Evolutionary conservation across 2,888 invertebrate genomes (phyloP).

Genomic region (Acrobasis consociella): DNA sequence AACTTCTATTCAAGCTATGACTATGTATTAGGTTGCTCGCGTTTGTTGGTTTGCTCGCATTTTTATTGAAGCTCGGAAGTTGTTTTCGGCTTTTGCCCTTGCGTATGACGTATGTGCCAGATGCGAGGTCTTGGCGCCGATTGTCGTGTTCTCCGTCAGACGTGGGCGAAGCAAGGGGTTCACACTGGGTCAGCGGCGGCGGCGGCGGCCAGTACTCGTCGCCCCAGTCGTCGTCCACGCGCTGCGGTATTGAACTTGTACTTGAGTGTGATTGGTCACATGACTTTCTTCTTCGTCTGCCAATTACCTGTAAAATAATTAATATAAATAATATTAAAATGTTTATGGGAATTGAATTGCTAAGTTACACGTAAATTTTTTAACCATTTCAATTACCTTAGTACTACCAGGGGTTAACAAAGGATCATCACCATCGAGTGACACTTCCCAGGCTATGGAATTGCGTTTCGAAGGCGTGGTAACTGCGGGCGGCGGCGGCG

Average conservation of each 20-base stretch:
- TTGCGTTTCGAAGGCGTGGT: conserved; percentile 87
- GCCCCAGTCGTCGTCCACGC: conserved; percentile 84
- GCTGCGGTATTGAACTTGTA: conserved; percentile 88
- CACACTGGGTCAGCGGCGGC: conserved; percentile 84
- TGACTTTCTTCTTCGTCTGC: conserved; percentile 80
- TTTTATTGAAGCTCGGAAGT: conserved; percentile 82
- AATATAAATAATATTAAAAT: neutral
- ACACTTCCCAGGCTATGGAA: conserved; percentile 94
- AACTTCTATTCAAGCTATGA: conserved; percentile 73
- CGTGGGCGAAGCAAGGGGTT: conserved; percentile 86
- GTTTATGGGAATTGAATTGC: neutral
- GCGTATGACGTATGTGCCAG: conserved; percentile 92
- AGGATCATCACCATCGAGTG: conserved; percentile 87
- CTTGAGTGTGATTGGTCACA: conserved; percentile 85
- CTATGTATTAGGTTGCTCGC: conserved; percentile 64
- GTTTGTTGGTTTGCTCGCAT: conserved; percentile 66
- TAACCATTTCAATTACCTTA: conserved; percentile 67
- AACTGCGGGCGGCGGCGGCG: conserved; percentile 83
- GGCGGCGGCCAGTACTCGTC: conserved; percentile 89
- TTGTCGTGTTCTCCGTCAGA: conserved; percentile 81
- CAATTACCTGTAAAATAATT: conserved; percentile 75
- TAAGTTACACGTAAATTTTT: conserved; percentile 2
- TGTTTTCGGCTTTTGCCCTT: conserved; percentile 88
- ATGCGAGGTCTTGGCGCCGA: conserved; percentile 65
- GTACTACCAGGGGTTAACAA: conserved; percentile 87